Percentiles rank a stretch among this genome's conserved stretches.
phyloP scores from a whole-genome alignment of 2,888 invertebrate species.

The Eristalinus aeneus region DNA sequence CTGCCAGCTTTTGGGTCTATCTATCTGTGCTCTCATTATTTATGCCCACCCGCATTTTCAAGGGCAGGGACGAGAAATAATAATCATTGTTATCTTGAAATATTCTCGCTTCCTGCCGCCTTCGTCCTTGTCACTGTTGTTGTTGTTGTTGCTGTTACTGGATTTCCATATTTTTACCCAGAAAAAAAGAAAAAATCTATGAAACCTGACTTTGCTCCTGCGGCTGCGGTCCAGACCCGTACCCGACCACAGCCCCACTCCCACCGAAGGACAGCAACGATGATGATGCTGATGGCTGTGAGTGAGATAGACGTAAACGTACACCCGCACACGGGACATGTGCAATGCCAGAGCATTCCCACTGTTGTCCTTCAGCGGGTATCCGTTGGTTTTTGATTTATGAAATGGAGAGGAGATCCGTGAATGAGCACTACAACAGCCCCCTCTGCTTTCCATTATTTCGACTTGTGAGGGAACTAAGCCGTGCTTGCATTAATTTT shows the following conservation, averaged over 20 bases:
- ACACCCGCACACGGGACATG: not conserved
- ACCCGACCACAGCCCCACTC: not conserved
- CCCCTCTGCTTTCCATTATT: conserved; percentile 1
- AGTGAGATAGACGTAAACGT: not conserved
- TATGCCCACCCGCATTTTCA: conserved; percentile 56
- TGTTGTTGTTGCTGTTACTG: not conserved
- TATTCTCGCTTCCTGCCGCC: conserved; percentile 24
- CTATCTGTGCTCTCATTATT: conserved; percentile 31
- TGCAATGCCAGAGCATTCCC: not conserved
- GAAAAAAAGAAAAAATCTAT: not conserved
- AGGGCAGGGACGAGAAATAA: conserved; percentile 61
- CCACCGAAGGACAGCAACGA: not conserved
- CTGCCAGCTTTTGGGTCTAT: not conserved
- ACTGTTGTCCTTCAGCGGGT: conserved; percentile 19
- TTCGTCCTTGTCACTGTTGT: not conserved
- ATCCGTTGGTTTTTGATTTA: conserved; percentile 35
- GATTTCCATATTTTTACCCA: not conserved
- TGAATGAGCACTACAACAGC: not conserved
- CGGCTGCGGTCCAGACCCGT: conserved; percentile 3
- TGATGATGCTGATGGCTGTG: conserved; percentile 4
- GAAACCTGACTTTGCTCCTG: not conserved
- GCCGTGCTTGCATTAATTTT: conserved; percentile 45
- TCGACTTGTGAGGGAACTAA: conserved; percentile 26
- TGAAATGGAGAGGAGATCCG: conserved; percentile 14
- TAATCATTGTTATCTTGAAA: conserved; percentile 62